phyloP scores from a whole-genome alignment of 2,113 vertebrate genomes.

The Pachyramphus minor region DNA sequence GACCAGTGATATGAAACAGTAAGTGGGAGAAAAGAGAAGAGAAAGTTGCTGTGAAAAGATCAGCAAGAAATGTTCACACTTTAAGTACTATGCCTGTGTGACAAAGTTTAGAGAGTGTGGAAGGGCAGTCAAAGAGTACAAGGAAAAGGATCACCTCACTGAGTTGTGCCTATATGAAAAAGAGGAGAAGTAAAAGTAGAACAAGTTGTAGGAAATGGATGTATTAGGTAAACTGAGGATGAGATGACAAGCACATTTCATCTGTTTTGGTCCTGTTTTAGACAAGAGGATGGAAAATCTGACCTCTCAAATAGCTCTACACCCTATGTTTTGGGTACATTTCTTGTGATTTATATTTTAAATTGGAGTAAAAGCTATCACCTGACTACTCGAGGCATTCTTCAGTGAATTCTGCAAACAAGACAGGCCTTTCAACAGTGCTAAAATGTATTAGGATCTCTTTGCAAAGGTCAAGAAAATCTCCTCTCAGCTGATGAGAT shows the following conservation, averaged over 20 bases:
- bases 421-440: background rate
- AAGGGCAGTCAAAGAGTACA: background rate
- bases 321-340: background rate
- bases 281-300: background rate
- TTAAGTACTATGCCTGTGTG: background rate
- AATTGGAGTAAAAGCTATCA: background rate
- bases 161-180: background rate
- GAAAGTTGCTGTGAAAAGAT: background rate
- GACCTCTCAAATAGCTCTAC: background rate
- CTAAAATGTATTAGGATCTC: background rate
- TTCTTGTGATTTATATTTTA: background rate
- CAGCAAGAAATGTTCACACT: background rate
- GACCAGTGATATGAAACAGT: background rate
- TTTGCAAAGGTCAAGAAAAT: background rate
- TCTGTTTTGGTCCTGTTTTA: background rate
- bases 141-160: background rate
- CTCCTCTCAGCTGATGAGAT: background rate
- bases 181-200: background rate
- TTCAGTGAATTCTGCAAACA: background rate
- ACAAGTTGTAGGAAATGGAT: background rate
- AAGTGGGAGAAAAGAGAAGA: background rate
- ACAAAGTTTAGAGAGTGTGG: background rate
- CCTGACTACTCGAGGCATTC: background rate
- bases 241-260: background rate
- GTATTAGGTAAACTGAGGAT: background rate